Percentiles rank a stretch among this genome's conserved stretches.
These are phyloP conservation scores for Lophius piscatorius DNA, from an alignment of 2,113 vertebrate genomes.

Conservation along the genomic window DNA sequence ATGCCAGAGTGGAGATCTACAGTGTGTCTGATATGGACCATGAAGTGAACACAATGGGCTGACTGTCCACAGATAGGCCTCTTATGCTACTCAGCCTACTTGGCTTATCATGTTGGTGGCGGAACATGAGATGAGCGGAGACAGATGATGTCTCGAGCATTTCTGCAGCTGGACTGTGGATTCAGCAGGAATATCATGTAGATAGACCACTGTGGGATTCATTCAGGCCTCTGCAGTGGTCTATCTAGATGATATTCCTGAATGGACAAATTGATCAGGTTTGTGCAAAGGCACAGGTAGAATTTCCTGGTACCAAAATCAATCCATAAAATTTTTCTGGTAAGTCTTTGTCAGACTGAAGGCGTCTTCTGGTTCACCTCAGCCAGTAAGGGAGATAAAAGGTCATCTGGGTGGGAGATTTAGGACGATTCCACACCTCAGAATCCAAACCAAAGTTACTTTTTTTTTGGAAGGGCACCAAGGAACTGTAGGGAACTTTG, in stretches of 20 bases:
- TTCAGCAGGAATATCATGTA: too few relatives aligned
- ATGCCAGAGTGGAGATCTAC: neutral
- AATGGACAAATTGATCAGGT: slow-evolving; percentile 8
- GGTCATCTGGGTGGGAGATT: too few relatives aligned
- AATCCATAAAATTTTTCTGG: neutral
- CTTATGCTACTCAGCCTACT: slow-evolving; percentile 42
- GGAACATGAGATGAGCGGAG: slow-evolving; percentile 40
- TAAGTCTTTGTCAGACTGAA: slow-evolving; percentile 14
- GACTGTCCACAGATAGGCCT: slow-evolving; percentile 31
- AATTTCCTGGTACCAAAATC: slow-evolving; percentile 21
- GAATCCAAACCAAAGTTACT: too few relatives aligned
- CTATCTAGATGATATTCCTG: too few relatives aligned
- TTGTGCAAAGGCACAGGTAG: neutral
- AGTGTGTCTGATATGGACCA: slow-evolving; percentile 15
- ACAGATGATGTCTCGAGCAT: slow-evolving; percentile 17
- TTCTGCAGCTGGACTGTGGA: slow-evolving; percentile 26
- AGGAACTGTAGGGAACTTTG: too few relatives aligned
- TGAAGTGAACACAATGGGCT: slow-evolving; percentile 26
- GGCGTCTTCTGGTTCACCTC: slow-evolving; percentile 9
- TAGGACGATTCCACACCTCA: too few relatives aligned
- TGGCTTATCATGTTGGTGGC: slow-evolving; percentile 40
- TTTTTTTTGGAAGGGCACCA: too few relatives aligned
- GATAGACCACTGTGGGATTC: too few relatives aligned
- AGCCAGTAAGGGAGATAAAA: slow-evolving; percentile 13
- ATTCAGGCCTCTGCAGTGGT: too few relatives aligned